phyloP scores from a whole-genome alignment of 2,113 vertebrate genomes.

The Urocolius indicus region DNA sequence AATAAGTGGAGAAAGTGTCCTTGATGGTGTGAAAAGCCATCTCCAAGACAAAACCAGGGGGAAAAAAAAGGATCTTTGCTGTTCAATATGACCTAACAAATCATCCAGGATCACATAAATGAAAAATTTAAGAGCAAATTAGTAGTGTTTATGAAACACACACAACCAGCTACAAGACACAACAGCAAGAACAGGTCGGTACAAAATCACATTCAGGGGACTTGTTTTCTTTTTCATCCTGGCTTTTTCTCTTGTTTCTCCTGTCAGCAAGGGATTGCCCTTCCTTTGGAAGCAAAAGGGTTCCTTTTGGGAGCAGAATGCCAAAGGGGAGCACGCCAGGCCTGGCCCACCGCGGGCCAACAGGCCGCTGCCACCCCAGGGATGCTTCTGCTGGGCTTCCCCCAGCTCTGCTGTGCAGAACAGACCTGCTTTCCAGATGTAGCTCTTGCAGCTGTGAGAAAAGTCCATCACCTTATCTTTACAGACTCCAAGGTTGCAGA shows the following conservation, averaged over 20 bases:
- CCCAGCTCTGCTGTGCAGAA: fast-evolving
- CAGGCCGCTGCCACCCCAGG: no score
- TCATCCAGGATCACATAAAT: slow-evolving; percentile 69
- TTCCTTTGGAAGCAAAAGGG: not conserved
- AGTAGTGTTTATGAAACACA: slow-evolving; percentile 69
- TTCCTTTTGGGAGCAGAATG: not conserved
- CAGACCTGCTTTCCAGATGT: not conserved
- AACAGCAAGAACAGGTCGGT: slow-evolving; percentile 46
- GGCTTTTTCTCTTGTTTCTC: not conserved
- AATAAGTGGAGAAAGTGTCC: slow-evolving; percentile 74
- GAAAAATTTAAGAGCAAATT: slow-evolving; percentile 77
- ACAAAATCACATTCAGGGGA: slow-evolving; percentile 20
- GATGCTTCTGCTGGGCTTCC: not conserved
- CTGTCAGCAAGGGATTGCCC: not conserved
- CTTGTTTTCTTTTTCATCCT: not conserved
- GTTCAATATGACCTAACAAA: slow-evolving; percentile 75
- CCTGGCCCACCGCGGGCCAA: fast-evolving
- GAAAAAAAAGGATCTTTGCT: slow-evolving; percentile 30
- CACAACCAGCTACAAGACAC: slow-evolving; percentile 34
- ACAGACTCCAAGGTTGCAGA: slow-evolving; percentile 50
- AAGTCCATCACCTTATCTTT: slow-evolving; percentile 48
- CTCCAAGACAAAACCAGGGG: slow-evolving; percentile 37
- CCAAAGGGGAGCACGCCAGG: fast-evolving
- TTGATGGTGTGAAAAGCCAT: slow-evolving; percentile 74
- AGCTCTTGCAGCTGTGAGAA: not conserved